Percentiles rank a stretch among this genome's conserved stretches.
phyloP scores from a whole-genome alignment of 2,797 vertebrate genomes.

The Pangasius djambal region DNA sequence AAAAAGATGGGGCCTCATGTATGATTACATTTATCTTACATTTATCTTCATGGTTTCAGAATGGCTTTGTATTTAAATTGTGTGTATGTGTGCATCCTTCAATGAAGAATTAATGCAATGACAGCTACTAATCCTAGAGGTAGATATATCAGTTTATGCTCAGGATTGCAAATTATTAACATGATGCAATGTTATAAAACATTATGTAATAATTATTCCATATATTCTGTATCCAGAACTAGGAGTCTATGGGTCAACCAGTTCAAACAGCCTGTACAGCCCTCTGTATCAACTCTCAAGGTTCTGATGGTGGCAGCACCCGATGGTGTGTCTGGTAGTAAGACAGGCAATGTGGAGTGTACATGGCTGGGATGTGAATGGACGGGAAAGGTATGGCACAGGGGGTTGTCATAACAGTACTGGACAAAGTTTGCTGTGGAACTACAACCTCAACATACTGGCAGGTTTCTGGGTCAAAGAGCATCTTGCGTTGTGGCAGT shows the following conservation, averaged over 20 bases:
- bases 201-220: conserved; percentile 5
- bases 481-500: conserved; percentile 78
- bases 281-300: conserved; percentile 33
- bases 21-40: not conserved
- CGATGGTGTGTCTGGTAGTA: conserved; percentile 62
- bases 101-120: not conserved
- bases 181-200: conserved; percentile 8
- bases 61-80: not conserved
- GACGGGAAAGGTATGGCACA: conserved; percentile 65
- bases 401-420: conserved; percentile 63
- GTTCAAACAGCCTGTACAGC: conserved; percentile 19
- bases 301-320: conserved; percentile 59
- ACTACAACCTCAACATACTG: conserved; percentile 85
- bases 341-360: conserved; percentile 68
- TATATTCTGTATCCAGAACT: not conserved
- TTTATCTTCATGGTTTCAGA: not conserved
- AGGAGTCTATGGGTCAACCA: conserved; percentile 12
- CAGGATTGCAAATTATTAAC: not conserved
- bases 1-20: not conserved
- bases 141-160: conserved; percentile 38
- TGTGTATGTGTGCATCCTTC: not conserved
- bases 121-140: conserved; percentile 44
- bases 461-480: conserved; percentile 87
- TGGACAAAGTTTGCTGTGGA: conserved; percentile 66
- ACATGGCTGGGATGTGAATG: conserved; percentile 63